Percentiles rank a stretch among this genome's conserved stretches.
Evolutionary conservation across 2,797 vertebrate genomes (phyloP).

Genomic region (Parauchenoglanis punctatus): DNA sequence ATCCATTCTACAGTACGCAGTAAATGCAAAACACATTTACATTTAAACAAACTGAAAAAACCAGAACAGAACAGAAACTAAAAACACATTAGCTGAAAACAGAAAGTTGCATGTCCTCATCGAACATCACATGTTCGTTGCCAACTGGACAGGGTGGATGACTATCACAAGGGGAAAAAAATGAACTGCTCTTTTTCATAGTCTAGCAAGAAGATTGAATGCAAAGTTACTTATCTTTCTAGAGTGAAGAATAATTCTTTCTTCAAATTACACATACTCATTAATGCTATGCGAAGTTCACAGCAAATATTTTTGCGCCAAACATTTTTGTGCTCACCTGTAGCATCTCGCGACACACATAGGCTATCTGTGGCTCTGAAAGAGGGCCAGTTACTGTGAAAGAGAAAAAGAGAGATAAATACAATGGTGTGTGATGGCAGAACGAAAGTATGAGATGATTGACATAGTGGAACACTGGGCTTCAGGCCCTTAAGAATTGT

Average conservation of each 20-base stretch:
- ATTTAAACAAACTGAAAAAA: background rate
- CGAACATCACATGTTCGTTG: background rate
- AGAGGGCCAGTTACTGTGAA: constrained; percentile 84
- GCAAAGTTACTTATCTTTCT: background rate
- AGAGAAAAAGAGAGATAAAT: constrained; percentile 7
- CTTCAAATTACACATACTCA: background rate
- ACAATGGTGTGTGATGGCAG: background rate
- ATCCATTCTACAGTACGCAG: background rate
- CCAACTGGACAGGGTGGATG: background rate
- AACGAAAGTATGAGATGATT: background rate
- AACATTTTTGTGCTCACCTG: constrained; percentile 73
- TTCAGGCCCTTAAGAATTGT: background rate
- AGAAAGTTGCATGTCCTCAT: background rate
- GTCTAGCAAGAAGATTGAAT: background rate
- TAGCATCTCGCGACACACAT: constrained; percentile 87
- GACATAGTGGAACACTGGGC: no score
- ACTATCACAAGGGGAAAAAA: background rate
- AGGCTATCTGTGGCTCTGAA: constrained; percentile 86
- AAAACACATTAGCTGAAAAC: background rate
- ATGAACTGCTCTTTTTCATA: background rate
- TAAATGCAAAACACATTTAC: background rate
- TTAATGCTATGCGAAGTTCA: background rate
- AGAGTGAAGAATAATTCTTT: background rate
- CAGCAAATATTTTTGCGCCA: background rate
- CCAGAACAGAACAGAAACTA: background rate